phyloP scores from a whole-genome alignment of 2,888 invertebrate genomes.

The Periphyllus acericola region DNA sequence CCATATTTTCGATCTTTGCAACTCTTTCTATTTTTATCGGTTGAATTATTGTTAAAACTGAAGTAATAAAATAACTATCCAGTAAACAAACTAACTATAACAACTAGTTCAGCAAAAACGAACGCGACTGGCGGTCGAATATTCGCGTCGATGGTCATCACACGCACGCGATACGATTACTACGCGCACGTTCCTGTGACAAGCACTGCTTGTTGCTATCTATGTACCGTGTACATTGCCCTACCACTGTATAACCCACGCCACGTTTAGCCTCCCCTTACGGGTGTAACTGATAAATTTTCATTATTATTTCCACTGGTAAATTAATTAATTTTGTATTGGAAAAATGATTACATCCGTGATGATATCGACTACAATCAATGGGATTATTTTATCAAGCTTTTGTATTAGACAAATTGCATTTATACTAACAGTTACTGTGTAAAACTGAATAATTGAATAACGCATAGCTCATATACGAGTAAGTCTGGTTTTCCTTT shows the following conservation, averaged over 20 bases:
- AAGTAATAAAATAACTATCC: no score
- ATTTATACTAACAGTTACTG: not conserved
- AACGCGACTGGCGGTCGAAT: not conserved
- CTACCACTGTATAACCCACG: not conserved
- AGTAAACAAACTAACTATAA: no score
- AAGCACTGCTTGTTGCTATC: slow-evolving; percentile 4
- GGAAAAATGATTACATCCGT: not conserved
- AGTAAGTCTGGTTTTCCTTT: not conserved
- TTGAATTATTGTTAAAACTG: no score
- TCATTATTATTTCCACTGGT: not conserved
- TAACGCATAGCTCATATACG: not conserved
- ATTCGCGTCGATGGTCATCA: slow-evolving; percentile 14
- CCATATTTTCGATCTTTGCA: slow-evolving; percentile 1
- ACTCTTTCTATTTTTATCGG: not conserved
- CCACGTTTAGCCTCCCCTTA: slow-evolving; percentile 15
- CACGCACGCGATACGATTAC: slow-evolving; percentile 34
- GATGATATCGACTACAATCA: not conserved
- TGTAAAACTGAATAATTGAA: not conserved
- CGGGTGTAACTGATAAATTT: slow-evolving; percentile 3
- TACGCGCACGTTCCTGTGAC: slow-evolving; percentile 38
- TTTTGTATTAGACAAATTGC: not conserved
- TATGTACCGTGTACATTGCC: not conserved
- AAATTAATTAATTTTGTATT: not conserved
- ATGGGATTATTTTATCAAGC: not conserved
- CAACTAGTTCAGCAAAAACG: not conserved